Evolutionary conservation across 2,888 invertebrate genomes (phyloP).

Genomic region (Melieria crassipennis): DNA sequence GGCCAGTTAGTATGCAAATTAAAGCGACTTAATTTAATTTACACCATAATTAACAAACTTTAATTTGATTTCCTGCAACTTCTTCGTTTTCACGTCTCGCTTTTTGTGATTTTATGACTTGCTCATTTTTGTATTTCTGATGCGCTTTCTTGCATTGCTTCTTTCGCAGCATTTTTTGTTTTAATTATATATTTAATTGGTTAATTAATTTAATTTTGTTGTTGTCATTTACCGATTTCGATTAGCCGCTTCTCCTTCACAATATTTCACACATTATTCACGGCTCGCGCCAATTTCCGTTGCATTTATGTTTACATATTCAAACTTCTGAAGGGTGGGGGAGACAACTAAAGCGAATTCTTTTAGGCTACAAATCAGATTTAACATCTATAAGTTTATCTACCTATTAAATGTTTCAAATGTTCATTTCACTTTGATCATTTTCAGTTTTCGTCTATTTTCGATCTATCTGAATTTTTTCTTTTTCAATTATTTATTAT

Average conservation of each 20-base stretch:
- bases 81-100: no score
- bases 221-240: no score
- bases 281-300: no score
- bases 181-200: no score
- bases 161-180: no score
- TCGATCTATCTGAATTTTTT: background rate
- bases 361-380: conserved; percentile 53
- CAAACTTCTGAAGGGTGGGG: conserved; percentile 8
- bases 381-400: conserved; percentile 51
- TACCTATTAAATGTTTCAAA: conserved; percentile 47
- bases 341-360: conserved; percentile 50
- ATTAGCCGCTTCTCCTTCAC: no score
- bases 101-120: no score
- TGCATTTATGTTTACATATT: background rate
- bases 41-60: conserved; percentile 3
- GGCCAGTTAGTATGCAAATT: background rate
- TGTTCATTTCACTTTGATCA: background rate
- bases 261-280: no score
- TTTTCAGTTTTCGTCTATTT: conserved; percentile 1
- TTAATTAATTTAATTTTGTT: no score
- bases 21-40: conserved; percentile 4
- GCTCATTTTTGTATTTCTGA: no score
- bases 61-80: background rate
- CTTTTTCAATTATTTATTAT: background rate
- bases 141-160: no score